These are phyloP conservation scores for Hypomesus transpacificus DNA, from an alignment of 2,113 vertebrate genomes.

Conservation along the genomic window DNA sequence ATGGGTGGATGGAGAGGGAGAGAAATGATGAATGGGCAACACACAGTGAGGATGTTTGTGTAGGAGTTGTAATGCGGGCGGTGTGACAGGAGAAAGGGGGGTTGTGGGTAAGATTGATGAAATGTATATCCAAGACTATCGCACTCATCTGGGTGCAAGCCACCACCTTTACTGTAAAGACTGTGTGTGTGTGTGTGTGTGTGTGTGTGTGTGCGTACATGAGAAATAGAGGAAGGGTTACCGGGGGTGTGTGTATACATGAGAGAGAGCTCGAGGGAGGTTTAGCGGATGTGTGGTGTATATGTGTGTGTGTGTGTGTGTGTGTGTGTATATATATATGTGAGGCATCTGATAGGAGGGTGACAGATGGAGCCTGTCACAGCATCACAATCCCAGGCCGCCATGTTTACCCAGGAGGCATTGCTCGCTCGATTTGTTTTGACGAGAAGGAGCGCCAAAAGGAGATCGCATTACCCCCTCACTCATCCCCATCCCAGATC, in stretches of 20 bases:
- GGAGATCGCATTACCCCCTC: constrained; percentile 66
- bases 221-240: constrained; percentile 1
- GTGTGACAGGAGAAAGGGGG: constrained; percentile 38
- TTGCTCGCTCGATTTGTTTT: constrained; percentile 69
- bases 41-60: constrained; percentile 58
- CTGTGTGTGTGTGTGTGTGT: constrained; percentile 1
- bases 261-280: not conserved
- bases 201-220: constrained; percentile 22
- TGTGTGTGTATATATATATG: constrained; percentile 46
- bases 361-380: constrained; percentile 70
- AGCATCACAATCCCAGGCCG: constrained; percentile 54
- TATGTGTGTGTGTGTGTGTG: constrained; percentile 25
- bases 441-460: constrained; percentile 69
- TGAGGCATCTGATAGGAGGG: constrained; percentile 54
- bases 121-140: constrained; percentile 49
- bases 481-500: constrained; percentile 51
- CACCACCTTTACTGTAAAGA: constrained; percentile 31
- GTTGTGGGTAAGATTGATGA: constrained; percentile 58
- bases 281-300: constrained; percentile 20
- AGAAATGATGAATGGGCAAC: constrained; percentile 65
- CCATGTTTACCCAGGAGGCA: constrained; percentile 73
- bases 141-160: constrained; percentile 31
- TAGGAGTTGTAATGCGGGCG: constrained; percentile 55
- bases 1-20: not conserved
- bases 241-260: constrained; percentile 6